Evolutionary conservation across 2,888 invertebrate species (phyloP).

Genomic region (Epinotia demarniana): DNA sequence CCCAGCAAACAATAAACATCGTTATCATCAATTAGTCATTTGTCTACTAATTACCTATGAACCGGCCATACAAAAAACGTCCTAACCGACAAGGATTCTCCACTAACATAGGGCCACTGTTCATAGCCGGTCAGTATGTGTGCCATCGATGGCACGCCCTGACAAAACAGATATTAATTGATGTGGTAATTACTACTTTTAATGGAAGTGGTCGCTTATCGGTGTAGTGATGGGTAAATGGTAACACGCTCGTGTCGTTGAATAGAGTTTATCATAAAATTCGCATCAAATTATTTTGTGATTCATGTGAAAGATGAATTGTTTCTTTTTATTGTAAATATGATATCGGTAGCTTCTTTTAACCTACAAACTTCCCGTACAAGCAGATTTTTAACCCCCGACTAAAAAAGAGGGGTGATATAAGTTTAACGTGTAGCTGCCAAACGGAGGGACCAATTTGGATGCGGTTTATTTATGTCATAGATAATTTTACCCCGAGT

Average conservation of each 20-base stretch:
- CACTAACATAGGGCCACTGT: neutral
- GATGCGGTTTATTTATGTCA: no score
- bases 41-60: constrained; percentile 39
- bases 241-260: neutral
- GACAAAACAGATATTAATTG: constrained; percentile 75
- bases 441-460: no score
- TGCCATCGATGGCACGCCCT: constrained; percentile 62
- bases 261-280: neutral
- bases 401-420: no score
- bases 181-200: constrained; percentile 69
- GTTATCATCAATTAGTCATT: constrained; percentile 49
- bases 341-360: no score
- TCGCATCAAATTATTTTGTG: neutral
- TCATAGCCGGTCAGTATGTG: neutral
- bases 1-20: constrained; percentile 54
- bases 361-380: no score
- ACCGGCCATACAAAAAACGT: neutral
- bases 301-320: no score
- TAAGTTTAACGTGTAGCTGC: no score
- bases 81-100: neutral
- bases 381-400: no score
- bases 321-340: no score
- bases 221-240: constrained; percentile 43
- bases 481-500: no score
- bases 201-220: constrained; percentile 67